Percentiles rank a stretch among this genome's conserved stretches.
These are phyloP conservation scores for Zelostemma sp. DNA, from an alignment of 1,140 invertebrate genomes.

Conservation along the genomic window DNA sequence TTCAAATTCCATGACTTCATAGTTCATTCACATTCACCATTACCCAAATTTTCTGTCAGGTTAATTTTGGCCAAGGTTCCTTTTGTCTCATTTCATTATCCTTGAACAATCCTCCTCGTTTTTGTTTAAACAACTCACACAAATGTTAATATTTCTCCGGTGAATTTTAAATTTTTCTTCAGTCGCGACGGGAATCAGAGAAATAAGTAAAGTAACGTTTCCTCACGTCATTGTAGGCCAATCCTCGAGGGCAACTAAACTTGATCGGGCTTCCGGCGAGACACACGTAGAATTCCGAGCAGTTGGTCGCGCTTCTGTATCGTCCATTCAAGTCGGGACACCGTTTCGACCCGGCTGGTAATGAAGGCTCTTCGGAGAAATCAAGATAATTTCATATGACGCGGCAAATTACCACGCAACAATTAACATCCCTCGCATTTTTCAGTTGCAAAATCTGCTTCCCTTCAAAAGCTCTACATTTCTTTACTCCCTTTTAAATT, in stretches of 20 bases:
- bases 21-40: too few species aligned
- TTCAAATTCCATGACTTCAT: too few species aligned
- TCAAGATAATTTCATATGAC: conserved; percentile 17
- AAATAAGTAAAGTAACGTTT: conserved; percentile 34
- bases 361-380: conserved; percentile 55
- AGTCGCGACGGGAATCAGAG: conserved; percentile 31
- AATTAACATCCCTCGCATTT: neutral
- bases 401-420: conserved; percentile 13
- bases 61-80: conserved; percentile 3
- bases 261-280: conserved; percentile 72
- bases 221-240: conserved; percentile 76
- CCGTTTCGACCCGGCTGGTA: conserved; percentile 64
- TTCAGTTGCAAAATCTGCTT: too few species aligned
- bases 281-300: conserved; percentile 78
- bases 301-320: conserved; percentile 74
- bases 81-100: conserved; percentile 31
- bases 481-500: too few species aligned
- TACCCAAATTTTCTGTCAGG: too few species aligned
- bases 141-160: conserved; percentile 36
- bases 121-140: conserved; percentile 25
- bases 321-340: conserved; percentile 70
- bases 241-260: conserved; percentile 74
- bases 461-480: too few species aligned
- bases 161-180: conserved; percentile 27
- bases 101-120: conserved; percentile 23